Conservation (phyloP, 2,113 vertebrate species). For the Phylloscopus trochiloides region DNA sequence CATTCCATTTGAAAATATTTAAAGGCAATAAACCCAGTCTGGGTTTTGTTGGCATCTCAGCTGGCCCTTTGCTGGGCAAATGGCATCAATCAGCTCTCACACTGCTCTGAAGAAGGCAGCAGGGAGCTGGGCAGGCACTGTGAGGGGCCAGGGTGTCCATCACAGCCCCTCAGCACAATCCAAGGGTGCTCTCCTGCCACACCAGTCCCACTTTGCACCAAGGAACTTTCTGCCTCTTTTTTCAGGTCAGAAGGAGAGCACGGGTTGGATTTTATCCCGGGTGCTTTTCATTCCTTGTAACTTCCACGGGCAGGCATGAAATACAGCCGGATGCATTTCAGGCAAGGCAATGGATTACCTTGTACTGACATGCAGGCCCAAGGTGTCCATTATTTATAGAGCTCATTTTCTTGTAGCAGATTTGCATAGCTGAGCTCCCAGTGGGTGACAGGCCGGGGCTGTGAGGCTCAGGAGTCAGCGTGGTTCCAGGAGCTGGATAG, state of each 20-base stretch:
- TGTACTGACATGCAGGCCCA: not conserved
- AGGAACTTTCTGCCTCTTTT: not conserved
- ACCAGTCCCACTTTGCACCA: not conserved
- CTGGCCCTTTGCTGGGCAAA: not conserved
- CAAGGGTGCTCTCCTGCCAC: not conserved
- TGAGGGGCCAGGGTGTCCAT: not conserved
- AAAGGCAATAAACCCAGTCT: not conserved
- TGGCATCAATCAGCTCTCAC: not conserved
- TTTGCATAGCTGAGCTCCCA: conserved; percentile 28
- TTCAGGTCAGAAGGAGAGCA: not conserved
- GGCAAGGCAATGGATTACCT: conserved; percentile 14
- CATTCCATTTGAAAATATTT: not conserved
- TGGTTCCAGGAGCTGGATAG: not conserved
- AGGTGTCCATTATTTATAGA: conserved; percentile 63
- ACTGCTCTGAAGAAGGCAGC: not conserved
- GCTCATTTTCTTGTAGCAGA: not conserved
- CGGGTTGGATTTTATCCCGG: not conserved
- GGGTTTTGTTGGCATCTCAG: not conserved
- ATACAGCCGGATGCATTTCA: not conserved
- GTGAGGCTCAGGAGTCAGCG: not conserved
- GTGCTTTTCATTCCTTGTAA: not conserved
- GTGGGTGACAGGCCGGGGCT: not conserved
- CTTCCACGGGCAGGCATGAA: not conserved
- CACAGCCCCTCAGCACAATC: not conserved
- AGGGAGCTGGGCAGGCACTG: not conserved